phyloP scores from a whole-genome alignment of 1,140 invertebrate genomes.

The Calosoma granatense region DNA sequence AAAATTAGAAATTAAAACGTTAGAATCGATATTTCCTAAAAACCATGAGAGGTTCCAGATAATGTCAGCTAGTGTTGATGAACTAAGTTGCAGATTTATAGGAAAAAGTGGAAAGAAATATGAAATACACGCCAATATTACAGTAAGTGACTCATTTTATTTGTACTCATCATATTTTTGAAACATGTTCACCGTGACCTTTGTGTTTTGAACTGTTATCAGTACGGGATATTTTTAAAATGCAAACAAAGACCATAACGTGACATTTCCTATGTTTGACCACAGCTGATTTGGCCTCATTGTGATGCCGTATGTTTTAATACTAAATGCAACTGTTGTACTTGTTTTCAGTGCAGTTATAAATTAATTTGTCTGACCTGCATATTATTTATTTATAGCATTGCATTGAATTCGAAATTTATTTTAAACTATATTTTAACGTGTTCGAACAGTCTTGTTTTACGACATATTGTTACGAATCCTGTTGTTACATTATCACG shows the following conservation, averaged over 20 bases:
- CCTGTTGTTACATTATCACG: no score
- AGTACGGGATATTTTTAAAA: conserved; percentile 7
- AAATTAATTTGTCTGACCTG: no score
- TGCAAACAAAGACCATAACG: conserved; percentile 10
- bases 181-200: conserved; percentile 2
- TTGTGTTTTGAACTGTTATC: conserved; percentile 7
- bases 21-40: conserved; percentile 91
- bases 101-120: conserved; percentile 89
- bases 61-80: conserved; percentile 94
- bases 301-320: neutral
- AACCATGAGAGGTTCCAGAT: conserved; percentile 96
- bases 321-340: neutral
- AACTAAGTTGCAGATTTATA: conserved; percentile 94
- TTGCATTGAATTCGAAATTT: no score
- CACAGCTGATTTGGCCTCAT: conserved; percentile 5
- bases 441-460: no score
- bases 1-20: conserved; percentile 94
- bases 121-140: conserved; percentile 96
- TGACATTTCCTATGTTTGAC: conserved; percentile 1
- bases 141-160: conserved; percentile 54
- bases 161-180: conserved; percentile 8
- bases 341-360: no score
- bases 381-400: no score
- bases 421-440: no score
- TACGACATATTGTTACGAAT: no score